phyloP scores from a whole-genome alignment of 2,113 vertebrate species.

The Zosterops borbonicus region DNA sequence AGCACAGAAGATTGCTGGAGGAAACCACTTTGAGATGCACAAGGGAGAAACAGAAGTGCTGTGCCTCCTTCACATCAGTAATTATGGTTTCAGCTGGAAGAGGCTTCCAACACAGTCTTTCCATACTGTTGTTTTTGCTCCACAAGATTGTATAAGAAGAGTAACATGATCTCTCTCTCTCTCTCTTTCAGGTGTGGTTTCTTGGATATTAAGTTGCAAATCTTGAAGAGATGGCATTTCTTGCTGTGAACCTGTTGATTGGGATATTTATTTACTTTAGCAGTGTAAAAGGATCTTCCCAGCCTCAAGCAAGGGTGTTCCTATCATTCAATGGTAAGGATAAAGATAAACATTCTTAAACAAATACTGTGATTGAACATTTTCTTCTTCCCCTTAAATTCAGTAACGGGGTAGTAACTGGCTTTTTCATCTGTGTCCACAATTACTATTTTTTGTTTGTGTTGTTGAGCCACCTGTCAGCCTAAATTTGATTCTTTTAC shows the following conservation, averaged over 20 bases:
- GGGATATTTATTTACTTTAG: constrained; percentile 72
- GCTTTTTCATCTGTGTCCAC: background rate
- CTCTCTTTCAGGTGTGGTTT: constrained; percentile 62
- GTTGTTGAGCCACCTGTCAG: background rate
- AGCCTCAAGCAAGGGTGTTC: constrained; percentile 80
- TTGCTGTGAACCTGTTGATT: constrained; percentile 55
- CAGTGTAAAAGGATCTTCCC: constrained; percentile 73
- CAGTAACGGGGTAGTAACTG: background rate
- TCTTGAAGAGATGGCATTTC: constrained; percentile 74
- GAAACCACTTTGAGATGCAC: background rate
- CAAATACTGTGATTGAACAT: constrained; percentile 45
- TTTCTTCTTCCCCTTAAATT: background rate
- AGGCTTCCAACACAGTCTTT: background rate
- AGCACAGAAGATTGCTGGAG: background rate
- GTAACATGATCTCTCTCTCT: constrained; percentile 35
- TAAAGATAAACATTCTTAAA: constrained; percentile 54
- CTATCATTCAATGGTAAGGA: constrained; percentile 81
- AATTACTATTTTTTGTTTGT: background rate
- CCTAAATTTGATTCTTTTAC: background rate
- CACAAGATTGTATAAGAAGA: background rate
- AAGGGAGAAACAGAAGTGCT: background rate
- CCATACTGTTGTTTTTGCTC: background rate
- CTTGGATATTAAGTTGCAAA: constrained; percentile 65
- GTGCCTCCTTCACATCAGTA: constrained; percentile 8
- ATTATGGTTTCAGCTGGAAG: background rate